phyloP scores from a whole-genome alignment of 2,113 vertebrate genomes.

The Channa argus region DNA sequence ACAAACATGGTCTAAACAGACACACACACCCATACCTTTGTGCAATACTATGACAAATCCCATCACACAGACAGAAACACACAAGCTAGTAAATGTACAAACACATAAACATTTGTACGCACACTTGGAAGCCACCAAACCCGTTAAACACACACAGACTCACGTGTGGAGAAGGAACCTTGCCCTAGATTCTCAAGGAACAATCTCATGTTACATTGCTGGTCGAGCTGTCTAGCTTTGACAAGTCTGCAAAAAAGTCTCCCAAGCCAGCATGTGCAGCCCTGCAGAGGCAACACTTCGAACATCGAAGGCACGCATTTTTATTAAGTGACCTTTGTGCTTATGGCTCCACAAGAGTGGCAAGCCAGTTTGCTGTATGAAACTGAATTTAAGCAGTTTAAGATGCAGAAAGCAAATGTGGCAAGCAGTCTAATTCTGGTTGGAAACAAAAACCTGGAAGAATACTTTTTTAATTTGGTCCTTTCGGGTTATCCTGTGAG shows the following conservation, averaged over 20 bases:
- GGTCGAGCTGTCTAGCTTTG: constrained; percentile 43
- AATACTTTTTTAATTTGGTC: too few relatives aligned
- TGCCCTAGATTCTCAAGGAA: constrained; percentile 80
- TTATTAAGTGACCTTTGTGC: constrained; percentile 8
- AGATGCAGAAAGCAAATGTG: too few relatives aligned
- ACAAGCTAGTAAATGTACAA: constrained; percentile 1
- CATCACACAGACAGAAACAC: constrained; percentile 7
- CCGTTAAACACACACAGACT: constrained; percentile 22
- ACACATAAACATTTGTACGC: not conserved
- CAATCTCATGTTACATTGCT: constrained; percentile 75
- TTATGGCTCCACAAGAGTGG: not conserved
- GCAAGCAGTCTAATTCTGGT: not conserved
- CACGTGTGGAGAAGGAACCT: constrained; percentile 77
- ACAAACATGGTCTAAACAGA: constrained; percentile 8
- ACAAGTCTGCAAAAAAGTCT: constrained; percentile 56
- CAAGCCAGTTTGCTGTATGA: not conserved
- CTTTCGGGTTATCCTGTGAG: too few relatives aligned
- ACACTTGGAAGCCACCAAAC: constrained; percentile 15
- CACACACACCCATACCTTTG: constrained; percentile 10
- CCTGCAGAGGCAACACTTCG: constrained; percentile 8
- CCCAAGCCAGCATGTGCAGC: constrained; percentile 10
- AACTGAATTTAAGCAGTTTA: too few relatives aligned
- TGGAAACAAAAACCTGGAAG: not conserved
- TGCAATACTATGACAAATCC: constrained; percentile 6
- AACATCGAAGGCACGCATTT: not conserved